These are phyloP conservation scores for Taurulus bubalis DNA, from an alignment of 2,113 vertebrate genomes.

Conservation along the genomic window DNA sequence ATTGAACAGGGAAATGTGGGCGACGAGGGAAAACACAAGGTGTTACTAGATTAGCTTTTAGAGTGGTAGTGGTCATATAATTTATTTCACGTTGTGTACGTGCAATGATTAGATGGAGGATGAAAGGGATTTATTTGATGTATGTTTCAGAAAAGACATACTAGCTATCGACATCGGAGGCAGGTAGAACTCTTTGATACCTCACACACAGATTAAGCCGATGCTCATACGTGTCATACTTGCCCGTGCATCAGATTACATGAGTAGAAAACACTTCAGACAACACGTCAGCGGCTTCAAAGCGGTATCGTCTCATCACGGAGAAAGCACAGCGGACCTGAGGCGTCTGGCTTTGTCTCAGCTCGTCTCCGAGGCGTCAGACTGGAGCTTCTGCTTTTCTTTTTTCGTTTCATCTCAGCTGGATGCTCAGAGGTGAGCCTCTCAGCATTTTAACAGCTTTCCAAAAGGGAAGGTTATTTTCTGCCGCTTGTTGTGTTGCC, in stretches of 20 bases:
- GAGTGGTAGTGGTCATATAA: conserved; percentile 28
- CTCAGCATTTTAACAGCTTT: conserved; percentile 7
- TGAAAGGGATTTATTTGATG: conserved; percentile 51
- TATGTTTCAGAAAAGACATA: conserved; percentile 16
- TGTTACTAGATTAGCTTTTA: conserved; percentile 20
- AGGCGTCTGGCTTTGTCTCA: conserved; percentile 39
- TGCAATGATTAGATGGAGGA: conserved; percentile 56
- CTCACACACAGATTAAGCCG: conserved; percentile 12
- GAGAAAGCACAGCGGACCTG: conserved; percentile 34
- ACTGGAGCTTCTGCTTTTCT: conserved; percentile 28
- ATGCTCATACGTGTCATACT: not conserved
- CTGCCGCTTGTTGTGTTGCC: not conserved
- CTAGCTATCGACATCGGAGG: not conserved
- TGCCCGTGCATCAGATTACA: not conserved
- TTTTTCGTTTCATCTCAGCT: conserved; percentile 4
- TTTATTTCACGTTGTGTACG: conserved; percentile 52
- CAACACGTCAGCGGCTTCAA: not conserved
- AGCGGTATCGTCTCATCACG: conserved; percentile 3
- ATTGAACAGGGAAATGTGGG: not conserved
- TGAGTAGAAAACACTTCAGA: not conserved
- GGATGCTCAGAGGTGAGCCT: conserved; percentile 4
- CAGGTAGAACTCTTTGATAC: conserved; percentile 3
- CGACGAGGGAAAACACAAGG: conserved; percentile 6
- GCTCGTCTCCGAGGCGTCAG: conserved; percentile 43
- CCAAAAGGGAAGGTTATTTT: conserved; percentile 43